Evolutionary conservation across 2,888 invertebrate genomes (phyloP).

Genomic region (Metallyticus violacea): DNA sequence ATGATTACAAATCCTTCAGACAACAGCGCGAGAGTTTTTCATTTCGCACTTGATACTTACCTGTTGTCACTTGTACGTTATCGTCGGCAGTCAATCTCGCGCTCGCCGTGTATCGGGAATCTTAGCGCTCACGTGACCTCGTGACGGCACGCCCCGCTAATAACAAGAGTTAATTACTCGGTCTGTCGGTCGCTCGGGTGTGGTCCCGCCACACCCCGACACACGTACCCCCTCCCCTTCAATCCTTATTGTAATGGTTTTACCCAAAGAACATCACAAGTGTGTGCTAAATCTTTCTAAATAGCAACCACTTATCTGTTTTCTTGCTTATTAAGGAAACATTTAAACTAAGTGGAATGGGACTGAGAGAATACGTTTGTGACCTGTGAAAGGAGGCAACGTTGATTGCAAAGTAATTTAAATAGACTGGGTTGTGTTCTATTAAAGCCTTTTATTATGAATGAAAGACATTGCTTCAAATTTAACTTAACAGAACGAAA

Average conservation of each 20-base stretch:
- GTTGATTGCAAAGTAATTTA: too few species aligned
- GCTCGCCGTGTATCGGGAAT: background rate
- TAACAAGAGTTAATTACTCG: conserved; percentile 12
- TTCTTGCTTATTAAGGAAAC: too few species aligned
- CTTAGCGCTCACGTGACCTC: background rate
- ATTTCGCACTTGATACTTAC: background rate
- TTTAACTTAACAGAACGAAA: too few species aligned
- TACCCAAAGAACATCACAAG: background rate
- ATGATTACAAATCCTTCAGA: too few species aligned
- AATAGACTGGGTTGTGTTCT: too few species aligned
- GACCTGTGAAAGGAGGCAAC: too few species aligned
- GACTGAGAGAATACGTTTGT: too few species aligned
- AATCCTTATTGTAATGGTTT: background rate
- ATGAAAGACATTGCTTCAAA: too few species aligned
- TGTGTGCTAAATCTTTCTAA: background rate
- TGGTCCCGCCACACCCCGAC: background rate
- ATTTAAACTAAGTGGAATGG: too few species aligned
- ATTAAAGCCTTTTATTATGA: too few species aligned
- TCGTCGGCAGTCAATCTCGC: background rate
- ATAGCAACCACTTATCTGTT: too few species aligned
- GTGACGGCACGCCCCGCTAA: background rate
- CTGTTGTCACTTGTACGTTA: background rate
- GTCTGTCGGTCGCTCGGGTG: conserved; percentile 11
- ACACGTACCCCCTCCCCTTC: background rate
- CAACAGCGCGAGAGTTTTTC: too few species aligned